Conservation (phyloP, 2,888 invertebrate genomes). For the Lithosia quadra region DNA sequence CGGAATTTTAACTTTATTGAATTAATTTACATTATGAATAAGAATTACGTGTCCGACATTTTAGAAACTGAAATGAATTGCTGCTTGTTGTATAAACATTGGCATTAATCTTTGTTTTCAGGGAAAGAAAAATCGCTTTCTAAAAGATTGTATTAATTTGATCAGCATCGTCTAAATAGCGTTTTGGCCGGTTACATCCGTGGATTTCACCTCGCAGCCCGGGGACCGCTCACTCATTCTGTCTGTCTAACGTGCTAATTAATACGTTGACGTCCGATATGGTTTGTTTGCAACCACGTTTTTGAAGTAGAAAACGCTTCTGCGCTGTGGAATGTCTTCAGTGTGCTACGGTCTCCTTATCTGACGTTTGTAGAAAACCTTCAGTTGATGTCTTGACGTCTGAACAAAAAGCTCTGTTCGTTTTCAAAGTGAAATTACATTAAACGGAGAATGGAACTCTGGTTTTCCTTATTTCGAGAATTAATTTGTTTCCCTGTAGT, state of each 20-base stretch:
- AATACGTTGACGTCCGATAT: not conserved
- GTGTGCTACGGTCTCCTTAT: not conserved
- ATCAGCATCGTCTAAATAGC: not conserved
- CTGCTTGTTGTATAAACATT: conserved; percentile 30
- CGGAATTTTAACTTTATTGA: conserved; percentile 35
- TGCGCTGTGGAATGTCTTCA: not conserved
- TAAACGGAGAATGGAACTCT: conserved; percentile 34
- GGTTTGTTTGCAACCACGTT: not conserved
- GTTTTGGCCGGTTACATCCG: not conserved
- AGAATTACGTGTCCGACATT: conserved; percentile 43
- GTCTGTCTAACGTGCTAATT: not conserved
- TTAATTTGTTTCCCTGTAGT: conserved; percentile 48
- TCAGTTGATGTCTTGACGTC: conserved; percentile 43
- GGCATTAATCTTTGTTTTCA: too few species aligned
- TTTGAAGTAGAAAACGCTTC: not conserved
- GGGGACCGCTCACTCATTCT: not conserved
- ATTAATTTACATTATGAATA: conserved; percentile 40
- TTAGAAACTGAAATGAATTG: conserved; percentile 51
- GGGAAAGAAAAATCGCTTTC: too few species aligned
- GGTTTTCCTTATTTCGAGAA: conserved; percentile 41
- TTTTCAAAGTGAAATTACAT: conserved; percentile 42
- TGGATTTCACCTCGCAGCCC: too few species aligned
- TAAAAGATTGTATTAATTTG: not conserved
- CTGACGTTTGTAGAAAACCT: conserved; percentile 26
- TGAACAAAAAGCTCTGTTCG: conserved; percentile 36